Conservation (phyloP, 2,113 vertebrate species). For the Pandion haliaetus region DNA sequence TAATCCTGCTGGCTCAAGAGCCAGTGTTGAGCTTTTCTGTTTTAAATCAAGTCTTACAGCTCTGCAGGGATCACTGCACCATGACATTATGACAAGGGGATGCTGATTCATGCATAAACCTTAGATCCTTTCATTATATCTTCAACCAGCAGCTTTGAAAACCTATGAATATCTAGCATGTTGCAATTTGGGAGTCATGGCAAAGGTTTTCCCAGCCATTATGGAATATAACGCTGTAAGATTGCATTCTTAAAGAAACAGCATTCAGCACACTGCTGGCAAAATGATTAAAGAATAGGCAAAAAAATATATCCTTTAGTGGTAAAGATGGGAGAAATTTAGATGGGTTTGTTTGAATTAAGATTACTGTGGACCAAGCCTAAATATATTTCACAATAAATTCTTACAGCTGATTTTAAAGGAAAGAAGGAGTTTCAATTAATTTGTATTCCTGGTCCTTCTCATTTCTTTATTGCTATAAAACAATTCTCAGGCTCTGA, state of each 20-base stretch:
- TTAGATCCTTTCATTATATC: conserved; percentile 15
- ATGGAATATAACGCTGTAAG: not conserved
- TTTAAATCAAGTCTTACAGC: conserved; percentile 58
- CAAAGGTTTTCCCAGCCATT: not conserved
- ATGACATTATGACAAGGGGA: conserved; percentile 56
- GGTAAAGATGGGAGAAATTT: not conserved
- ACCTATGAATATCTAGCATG: not conserved
- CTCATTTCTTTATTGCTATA: not conserved
- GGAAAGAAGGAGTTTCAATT: not conserved
- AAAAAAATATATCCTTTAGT: not conserved
- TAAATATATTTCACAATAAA: not conserved
- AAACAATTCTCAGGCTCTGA: not conserved
- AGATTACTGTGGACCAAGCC: not conserved
- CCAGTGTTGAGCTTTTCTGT: conserved; percentile 8
- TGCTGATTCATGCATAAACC: conserved; percentile 72
- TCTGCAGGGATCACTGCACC: conserved; percentile 62
- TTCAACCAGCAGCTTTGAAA: conserved; percentile 23
- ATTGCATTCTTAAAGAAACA: not conserved
- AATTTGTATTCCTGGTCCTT: not conserved
- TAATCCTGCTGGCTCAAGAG: conserved; percentile 34
- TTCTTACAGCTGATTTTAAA: not conserved
- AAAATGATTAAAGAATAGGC: not conserved
- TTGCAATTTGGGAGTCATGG: not conserved
- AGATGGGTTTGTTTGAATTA: not conserved
- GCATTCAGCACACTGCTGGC: not conserved